Evolutionary conservation across 2,797 vertebrate genomes (phyloP).

Genomic region (Parauchenoglanis punctatus): DNA sequence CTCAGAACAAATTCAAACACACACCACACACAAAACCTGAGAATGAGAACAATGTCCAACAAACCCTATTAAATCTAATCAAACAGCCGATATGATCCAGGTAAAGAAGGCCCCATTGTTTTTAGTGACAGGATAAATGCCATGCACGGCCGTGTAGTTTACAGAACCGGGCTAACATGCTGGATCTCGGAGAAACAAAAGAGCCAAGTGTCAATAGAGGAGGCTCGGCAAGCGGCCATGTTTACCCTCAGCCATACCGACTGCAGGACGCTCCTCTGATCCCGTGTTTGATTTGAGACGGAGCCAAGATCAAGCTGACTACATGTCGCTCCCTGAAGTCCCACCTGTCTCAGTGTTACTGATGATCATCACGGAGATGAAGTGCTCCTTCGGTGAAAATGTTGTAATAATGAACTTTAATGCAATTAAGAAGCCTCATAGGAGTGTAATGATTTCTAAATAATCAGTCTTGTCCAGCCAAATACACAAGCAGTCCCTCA

Average conservation of each 20-base stretch:
- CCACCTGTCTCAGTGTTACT: not conserved
- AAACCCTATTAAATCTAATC: not conserved
- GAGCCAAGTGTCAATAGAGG: conserved; percentile 42
- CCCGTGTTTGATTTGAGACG: conserved; percentile 32
- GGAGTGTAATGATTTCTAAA: not conserved
- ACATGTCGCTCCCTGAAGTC: not conserved
- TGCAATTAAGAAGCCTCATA: not conserved
- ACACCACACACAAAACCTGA: not conserved
- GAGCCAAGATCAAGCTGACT: conserved; percentile 21
- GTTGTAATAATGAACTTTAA: not conserved
- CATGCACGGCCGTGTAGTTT: conserved; percentile 22
- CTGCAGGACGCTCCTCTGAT: conserved; percentile 15
- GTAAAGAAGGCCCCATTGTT: conserved; percentile 6
- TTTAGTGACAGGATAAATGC: conserved; percentile 15
- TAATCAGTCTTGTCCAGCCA: not conserved
- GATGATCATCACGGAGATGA: not conserved
- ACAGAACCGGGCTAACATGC: conserved; percentile 47
- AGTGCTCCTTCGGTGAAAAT: not conserved
- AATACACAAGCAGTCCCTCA: not conserved
- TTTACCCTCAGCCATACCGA: conserved; percentile 47
- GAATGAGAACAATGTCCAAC: not conserved
- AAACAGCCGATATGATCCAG: not conserved
- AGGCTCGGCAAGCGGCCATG: conserved; percentile 30
- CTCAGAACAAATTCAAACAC: not conserved
- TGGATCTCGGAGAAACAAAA: conserved; percentile 40